Evolutionary conservation across 2,888 invertebrate species (phyloP), one percentile per base, ranked within the genome.

Genomic region (Phyllotreta cruciferae): DNA sequence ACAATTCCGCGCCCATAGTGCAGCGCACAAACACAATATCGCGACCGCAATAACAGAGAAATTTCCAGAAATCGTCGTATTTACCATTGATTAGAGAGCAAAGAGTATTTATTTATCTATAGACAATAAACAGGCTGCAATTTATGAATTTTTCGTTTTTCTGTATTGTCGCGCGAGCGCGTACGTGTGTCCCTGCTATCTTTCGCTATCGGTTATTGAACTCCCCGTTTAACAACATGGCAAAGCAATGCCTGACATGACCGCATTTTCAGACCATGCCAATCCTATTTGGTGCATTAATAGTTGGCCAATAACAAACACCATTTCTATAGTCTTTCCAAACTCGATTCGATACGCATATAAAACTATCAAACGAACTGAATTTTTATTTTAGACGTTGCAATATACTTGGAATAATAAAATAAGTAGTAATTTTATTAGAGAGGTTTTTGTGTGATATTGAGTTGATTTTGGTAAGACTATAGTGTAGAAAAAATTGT

Each of bases 191-290:
- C 36, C 36, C 36, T 24, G 50, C 50, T 50, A 50, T 50, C 50
- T 50, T 50, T 36, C 45, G 38, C 56, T 62, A 66, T 66, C 66
- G 66, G 66, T 66, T 66, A 66, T 66, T 66, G 63, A 66, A 66
- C 66, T 60, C 52, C 24, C 24, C 24, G 2, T 24, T 24, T 24
- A 24, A 24, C 24, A 24, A 24, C 24, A 24, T 24, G 54, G 35
- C 24, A 37, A 50, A 6, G 50, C 55, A 34, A 56, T 42, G 24
- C 47, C 13, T 42, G 56, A 62, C 24, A 24, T 24, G 24, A 62
- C 57, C 62, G 6, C 11, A 35, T 35, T 50, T 50, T 50, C 50
- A 50, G 50, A 66, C 68, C 58, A 66, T 52, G 61, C 66, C 60
- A 62, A 67, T 67, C 62, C 62, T 60, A 62, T 64, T 56, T 60